Percentiles rank a stretch among this genome's conserved stretches.
Conservation (phyloP, 2,888 invertebrate species). For the Orgyia antiqua region DNA sequence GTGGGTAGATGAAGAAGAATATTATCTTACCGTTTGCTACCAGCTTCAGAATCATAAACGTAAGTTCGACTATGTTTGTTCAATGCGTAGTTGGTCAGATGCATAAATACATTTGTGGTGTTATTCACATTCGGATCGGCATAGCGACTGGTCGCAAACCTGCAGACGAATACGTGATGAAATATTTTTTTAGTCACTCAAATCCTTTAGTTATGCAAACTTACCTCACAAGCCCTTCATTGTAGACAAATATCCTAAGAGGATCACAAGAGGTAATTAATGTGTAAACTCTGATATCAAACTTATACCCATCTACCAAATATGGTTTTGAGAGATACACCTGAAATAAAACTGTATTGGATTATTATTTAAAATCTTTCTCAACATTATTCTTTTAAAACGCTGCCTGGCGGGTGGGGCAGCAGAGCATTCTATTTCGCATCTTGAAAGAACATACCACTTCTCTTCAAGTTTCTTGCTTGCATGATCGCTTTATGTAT, state of each 20-base stretch:
- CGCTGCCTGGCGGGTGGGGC: no score
- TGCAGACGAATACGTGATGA: slow-evolving; percentile 28
- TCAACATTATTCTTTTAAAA: no score
- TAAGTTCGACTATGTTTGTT: slow-evolving; percentile 94
- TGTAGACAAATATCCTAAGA: slow-evolving; percentile 91
- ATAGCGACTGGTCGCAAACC: slow-evolving; percentile 93
- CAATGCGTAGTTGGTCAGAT: slow-evolving; percentile 95
- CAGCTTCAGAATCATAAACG: slow-evolving; percentile 89
- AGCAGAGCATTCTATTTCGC: no score
- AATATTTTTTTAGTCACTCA: neutral
- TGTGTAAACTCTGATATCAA: slow-evolving; percentile 92
- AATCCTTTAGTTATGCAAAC: no score
- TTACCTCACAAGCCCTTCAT: slow-evolving; percentile 91
- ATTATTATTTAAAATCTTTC: no score
- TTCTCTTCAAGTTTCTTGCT: no score
- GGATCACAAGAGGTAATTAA: slow-evolving; percentile 95
- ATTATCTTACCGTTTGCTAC: slow-evolving; percentile 90
- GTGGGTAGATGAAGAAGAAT: no score
- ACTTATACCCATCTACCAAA: slow-evolving; percentile 94
- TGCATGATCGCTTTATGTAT: no score
- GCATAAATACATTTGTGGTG: slow-evolving; percentile 94
- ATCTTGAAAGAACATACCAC: no score
- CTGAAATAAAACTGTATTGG: slow-evolving; percentile 44
- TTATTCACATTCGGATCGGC: slow-evolving; percentile 90
- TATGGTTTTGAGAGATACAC: slow-evolving; percentile 83